These are phyloP conservation scores for Meteorus sp. DNA, from an alignment of 1,140 invertebrate species.

Conservation along the genomic window DNA sequence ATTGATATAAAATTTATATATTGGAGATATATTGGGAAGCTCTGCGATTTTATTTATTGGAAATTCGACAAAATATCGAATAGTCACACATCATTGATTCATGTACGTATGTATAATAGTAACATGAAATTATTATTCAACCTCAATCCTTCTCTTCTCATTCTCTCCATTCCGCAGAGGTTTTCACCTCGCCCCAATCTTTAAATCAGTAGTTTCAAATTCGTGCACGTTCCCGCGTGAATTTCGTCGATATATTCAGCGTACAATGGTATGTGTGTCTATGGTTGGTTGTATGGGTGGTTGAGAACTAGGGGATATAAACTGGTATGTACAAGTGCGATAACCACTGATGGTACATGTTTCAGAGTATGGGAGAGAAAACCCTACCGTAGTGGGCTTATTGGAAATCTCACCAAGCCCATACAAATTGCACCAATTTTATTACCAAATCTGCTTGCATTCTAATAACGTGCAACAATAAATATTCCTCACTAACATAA, in stretches of 20 bases:
- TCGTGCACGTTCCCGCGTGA: constrained; percentile 10
- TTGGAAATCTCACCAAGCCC: neutral
- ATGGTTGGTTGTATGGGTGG: too few relatives aligned
- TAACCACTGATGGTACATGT: neutral
- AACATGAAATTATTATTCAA: neutral
- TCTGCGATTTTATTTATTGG: too few relatives aligned
- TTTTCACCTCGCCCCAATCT: constrained; percentile 3
- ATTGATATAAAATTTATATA: too few relatives aligned
- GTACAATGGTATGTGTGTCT: neutral
- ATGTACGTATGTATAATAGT: too few relatives aligned
- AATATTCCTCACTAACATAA: too few relatives aligned
- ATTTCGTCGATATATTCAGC: constrained; percentile 5
- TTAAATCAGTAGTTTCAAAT: constrained; percentile 20
- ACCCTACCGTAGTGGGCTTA: constrained; percentile 1
- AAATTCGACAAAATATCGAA: too few relatives aligned
- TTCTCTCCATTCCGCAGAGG: neutral
- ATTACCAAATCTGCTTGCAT: neutral
- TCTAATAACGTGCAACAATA: neutral
- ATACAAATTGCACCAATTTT: neutral
- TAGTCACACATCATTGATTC: too few relatives aligned
- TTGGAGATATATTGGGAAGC: too few relatives aligned
- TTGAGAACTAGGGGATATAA: too few relatives aligned
- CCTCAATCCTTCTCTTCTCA: neutral
- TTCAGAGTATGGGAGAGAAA: neutral
- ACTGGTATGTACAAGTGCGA: neutral